Evolutionary conservation across 2,888 invertebrate species (phyloP), one percentile per base, ranked within the genome.

Genomic region (Agonopterix alstromeriana): DNA sequence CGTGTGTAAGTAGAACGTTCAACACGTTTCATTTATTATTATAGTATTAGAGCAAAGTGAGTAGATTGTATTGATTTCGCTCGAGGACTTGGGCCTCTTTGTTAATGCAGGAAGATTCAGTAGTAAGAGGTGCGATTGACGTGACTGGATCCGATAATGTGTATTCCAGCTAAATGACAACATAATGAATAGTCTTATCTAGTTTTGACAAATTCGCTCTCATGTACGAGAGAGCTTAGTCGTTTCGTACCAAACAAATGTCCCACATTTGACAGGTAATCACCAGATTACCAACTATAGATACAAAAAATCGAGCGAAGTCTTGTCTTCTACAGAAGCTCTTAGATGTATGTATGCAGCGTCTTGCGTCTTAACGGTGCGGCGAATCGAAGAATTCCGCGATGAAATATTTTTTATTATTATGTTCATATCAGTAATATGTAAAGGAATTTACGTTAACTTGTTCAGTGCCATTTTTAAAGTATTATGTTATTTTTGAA

Each of bases 401-500:
- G 65, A 62, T 64, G 62, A 52, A 53, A 63, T 63, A 68, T 73
- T 73, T 60, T 61, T 62, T 71, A 70, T 64, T 67, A 67, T 61
- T 67, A 35, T 43, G 27, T 48, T 57, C 54, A 57, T 57, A 59
- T 63, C 60, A 56, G 54, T 69, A 65, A 70, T 65, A 68, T 64
- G 63, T 73, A 64, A 72, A 67, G 61, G 64, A 70, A 66, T 71
- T 65, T 68, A 70, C 63, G 63, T 71, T 76, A 74, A 79, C 78
- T 79, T 77, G 65, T 83, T 82, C 82, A 79, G 86, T 86, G 86
- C 86, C 86, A 86, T 86, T 83, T 73, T 75, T 61, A 75, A 79
- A 82, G 82, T 82, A 82, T 86, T 85, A 79, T 76, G 79, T 84
- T 85, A 82, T 84, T 83, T 86, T 82, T 64, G 77, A 80, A 81